These are phyloP conservation scores for Pteruthius melanotis DNA, from an alignment of 2,113 vertebrate genomes.

Conservation along the genomic window DNA sequence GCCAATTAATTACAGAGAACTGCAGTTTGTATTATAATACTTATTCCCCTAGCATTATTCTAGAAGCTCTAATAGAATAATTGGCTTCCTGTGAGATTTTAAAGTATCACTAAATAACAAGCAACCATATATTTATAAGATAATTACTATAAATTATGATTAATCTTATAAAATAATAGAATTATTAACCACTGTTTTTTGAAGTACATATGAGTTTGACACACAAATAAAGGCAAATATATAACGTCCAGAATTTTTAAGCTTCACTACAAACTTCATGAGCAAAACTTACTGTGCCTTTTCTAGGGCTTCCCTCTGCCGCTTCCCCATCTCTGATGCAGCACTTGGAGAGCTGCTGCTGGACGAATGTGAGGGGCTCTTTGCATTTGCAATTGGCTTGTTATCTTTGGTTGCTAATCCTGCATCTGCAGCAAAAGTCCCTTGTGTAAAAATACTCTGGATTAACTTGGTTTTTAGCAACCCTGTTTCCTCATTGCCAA, in stretches of 20 bases:
- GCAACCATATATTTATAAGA: neutral
- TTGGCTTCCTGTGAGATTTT: neutral
- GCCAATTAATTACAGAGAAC: neutral
- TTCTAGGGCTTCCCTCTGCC: constrained; percentile 27
- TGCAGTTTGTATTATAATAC: neutral
- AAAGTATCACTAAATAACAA: neutral
- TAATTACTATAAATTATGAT: neutral
- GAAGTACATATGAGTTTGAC: neutral
- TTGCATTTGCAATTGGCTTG: neutral
- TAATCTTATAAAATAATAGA: neutral
- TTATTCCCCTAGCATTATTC: neutral
- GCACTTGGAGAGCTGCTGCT: neutral
- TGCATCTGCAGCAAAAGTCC: neutral
- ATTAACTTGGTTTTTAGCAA: constrained; percentile 14
- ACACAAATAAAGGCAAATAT: neutral
- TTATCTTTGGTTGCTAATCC: neutral
- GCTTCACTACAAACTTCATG: neutral
- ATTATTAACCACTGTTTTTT: neutral
- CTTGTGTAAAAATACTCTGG: constrained; percentile 15
- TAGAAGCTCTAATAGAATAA: neutral
- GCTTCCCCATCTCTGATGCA: neutral
- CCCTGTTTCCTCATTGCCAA: neutral
- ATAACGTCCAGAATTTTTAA: neutral
- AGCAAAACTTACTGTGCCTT: constrained; percentile 74
- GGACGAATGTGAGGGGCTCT: neutral